phyloP scores from a whole-genome alignment of 2,797 vertebrate species.

The Enteromius trimaculatus region DNA sequence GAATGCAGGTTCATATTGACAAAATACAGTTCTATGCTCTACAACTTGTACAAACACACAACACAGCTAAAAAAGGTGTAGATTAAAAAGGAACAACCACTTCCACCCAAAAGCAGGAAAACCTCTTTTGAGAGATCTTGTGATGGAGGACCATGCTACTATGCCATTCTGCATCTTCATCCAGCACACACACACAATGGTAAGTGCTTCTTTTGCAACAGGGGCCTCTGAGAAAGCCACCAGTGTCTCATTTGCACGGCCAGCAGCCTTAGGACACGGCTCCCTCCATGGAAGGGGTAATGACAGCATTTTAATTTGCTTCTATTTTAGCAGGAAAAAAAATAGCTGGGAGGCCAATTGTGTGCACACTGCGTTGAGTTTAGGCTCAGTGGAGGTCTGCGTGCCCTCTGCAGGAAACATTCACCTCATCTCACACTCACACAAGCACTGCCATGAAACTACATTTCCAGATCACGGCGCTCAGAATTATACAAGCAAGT shows the following conservation, averaged over 20 bases:
- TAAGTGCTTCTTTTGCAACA: slow-evolving; percentile 9
- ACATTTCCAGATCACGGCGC: slow-evolving; percentile 19
- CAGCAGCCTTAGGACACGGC: slow-evolving; percentile 52
- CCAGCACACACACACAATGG: slow-evolving; percentile 4
- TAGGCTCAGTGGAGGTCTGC: slow-evolving; percentile 46
- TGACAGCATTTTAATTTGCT: slow-evolving; percentile 60
- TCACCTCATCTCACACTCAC: slow-evolving; percentile 40
- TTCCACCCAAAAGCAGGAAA: not conserved
- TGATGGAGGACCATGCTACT: not conserved
- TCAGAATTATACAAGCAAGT: not conserved
- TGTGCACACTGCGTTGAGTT: slow-evolving; percentile 41
- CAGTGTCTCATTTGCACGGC: slow-evolving; percentile 54
- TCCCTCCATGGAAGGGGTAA: slow-evolving; percentile 51
- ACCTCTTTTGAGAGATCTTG: not conserved
- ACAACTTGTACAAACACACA: no score
- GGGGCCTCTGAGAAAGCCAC: slow-evolving; percentile 16
- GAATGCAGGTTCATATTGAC: not conserved
- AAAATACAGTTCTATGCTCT: not conserved
- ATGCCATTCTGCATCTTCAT: not conserved
- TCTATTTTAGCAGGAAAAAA: slow-evolving; percentile 50
- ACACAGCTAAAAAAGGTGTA: not conserved
- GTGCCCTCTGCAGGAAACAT: slow-evolving; percentile 50
- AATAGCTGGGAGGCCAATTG: slow-evolving; percentile 56
- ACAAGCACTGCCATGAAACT: slow-evolving; percentile 16
- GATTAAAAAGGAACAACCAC: no score